These are phyloP conservation scores for Leistus spinibarbis DNA, from an alignment of 2,888 invertebrate species.

Conservation along the genomic window DNA sequence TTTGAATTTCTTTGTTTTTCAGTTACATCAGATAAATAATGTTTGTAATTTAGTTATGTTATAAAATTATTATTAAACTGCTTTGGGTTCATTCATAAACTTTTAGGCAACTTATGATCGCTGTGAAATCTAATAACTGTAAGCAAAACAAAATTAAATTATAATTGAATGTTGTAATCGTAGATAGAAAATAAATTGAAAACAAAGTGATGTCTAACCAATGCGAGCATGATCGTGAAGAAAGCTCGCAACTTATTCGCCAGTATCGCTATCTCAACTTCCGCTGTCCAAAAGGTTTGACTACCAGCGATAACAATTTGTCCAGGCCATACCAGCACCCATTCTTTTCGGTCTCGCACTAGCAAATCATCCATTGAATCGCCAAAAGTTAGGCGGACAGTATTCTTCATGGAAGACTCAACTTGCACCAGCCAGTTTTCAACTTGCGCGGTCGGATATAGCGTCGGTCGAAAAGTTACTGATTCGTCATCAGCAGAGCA, in stretches of 20 bases:
- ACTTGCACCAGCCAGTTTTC: slow-evolving; percentile 75
- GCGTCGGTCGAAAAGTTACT: slow-evolving; percentile 67
- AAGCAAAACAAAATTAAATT: too few species aligned
- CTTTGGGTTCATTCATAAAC: too few species aligned
- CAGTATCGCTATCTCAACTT: slow-evolving; percentile 69
- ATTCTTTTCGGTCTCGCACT: slow-evolving; percentile 60
- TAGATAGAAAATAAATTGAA: slow-evolving; percentile 6
- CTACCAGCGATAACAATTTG: slow-evolving; percentile 79
- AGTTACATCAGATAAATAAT: too few species aligned
- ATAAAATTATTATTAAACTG: too few species aligned
- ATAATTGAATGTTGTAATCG: neutral
- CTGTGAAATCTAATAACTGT: too few species aligned
- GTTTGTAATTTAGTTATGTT: too few species aligned
- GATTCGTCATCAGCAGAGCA: slow-evolving; percentile 78
- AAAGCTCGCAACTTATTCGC: slow-evolving; percentile 60
- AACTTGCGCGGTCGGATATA: slow-evolving; percentile 75
- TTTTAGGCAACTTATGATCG: too few species aligned
- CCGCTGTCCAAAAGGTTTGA: slow-evolving; percentile 76
- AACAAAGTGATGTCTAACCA: too few species aligned
- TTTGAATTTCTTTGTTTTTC: too few species aligned
- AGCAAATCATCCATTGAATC: slow-evolving; percentile 58
- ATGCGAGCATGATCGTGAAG: slow-evolving; percentile 61
- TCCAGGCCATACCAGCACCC: slow-evolving; percentile 81
- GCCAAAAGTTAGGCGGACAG: slow-evolving; percentile 61
- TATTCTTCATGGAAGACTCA: slow-evolving; percentile 73